phyloP scores from a whole-genome alignment of 2,888 invertebrate species.

The Hartigia nigra region DNA sequence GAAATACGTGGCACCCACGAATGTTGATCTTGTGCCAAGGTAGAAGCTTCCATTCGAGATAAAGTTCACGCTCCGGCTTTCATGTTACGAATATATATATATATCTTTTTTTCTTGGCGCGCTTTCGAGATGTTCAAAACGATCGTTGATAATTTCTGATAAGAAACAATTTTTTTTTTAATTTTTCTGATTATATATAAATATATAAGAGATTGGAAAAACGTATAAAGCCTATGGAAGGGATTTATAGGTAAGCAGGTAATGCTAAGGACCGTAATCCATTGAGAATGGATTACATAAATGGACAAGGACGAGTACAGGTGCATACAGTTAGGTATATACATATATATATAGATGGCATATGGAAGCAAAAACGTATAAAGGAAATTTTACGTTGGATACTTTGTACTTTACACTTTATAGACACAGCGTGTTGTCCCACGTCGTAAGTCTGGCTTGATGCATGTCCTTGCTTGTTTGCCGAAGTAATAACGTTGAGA shows the following conservation, averaged over 20 bases:
- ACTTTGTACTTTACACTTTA: constrained; percentile 41
- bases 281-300: too few relatives aligned
- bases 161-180: too few relatives aligned
- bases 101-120: constrained; percentile 34
- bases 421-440: constrained; percentile 33
- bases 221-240: too few relatives aligned
- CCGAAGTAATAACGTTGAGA: constrained; percentile 29
- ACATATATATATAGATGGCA: background rate
- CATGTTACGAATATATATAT: constrained; percentile 46
- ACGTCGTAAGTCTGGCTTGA: constrained; percentile 39
- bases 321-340: too few relatives aligned
- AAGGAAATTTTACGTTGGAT: constrained; percentile 21
- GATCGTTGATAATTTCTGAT: background rate
- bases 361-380: background rate
- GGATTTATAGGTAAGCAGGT: too few relatives aligned
- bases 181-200: too few relatives aligned
- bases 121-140: background rate
- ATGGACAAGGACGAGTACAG: too few relatives aligned
- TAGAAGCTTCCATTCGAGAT: constrained; percentile 23
- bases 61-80: constrained; percentile 45
- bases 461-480: constrained; percentile 37
- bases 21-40: constrained; percentile 48
- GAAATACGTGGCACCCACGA: constrained; percentile 8
- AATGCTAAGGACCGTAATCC: too few relatives aligned
- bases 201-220: too few relatives aligned